Evolutionary conservation across 2,797 vertebrate species (phyloP).

Genomic region (Enteromius paludinosus): DNA sequence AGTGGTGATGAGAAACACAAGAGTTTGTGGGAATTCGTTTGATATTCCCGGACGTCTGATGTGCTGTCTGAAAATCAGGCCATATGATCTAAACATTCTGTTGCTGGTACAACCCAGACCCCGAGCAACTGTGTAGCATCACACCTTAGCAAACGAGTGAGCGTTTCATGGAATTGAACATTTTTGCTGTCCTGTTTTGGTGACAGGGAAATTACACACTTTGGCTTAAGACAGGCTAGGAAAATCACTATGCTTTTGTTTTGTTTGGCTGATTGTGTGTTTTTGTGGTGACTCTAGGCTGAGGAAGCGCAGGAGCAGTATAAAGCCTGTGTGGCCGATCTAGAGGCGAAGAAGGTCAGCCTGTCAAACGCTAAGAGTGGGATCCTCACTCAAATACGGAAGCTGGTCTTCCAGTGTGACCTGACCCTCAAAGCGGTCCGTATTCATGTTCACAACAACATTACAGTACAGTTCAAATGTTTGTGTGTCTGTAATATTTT

Average conservation of each 20-base stretch:
- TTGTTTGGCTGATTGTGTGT: conserved; percentile 6
- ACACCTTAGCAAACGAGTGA: not conserved
- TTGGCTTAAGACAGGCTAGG: not conserved
- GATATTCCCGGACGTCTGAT: not conserved
- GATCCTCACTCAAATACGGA: conserved; percentile 82
- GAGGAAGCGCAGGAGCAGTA: conserved; percentile 86
- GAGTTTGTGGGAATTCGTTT: conserved; percentile 4
- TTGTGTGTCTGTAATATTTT: not conserved
- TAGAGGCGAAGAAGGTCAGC: conserved; percentile 76
- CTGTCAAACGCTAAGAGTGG: conserved; percentile 83
- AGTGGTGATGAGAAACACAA: conserved; percentile 10
- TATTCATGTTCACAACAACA: conserved; percentile 11
- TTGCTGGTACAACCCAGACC: not conserved
- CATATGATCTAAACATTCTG: not conserved
- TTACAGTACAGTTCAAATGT: conserved; percentile 8
- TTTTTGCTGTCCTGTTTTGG: not conserved
- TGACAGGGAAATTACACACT: not conserved
- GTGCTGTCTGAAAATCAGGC: conserved; percentile 3
- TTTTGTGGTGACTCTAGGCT: conserved; percentile 69
- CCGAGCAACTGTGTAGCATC: not conserved
- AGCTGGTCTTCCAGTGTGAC: conserved; percentile 88
- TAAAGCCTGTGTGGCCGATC: conserved; percentile 80
- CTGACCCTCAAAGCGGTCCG: conserved; percentile 90
- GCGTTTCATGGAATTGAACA: not conserved
- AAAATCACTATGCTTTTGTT: conserved; percentile 8